Evolutionary conservation across 2,888 invertebrate species (phyloP).

Genomic region (Luperina testacea): DNA sequence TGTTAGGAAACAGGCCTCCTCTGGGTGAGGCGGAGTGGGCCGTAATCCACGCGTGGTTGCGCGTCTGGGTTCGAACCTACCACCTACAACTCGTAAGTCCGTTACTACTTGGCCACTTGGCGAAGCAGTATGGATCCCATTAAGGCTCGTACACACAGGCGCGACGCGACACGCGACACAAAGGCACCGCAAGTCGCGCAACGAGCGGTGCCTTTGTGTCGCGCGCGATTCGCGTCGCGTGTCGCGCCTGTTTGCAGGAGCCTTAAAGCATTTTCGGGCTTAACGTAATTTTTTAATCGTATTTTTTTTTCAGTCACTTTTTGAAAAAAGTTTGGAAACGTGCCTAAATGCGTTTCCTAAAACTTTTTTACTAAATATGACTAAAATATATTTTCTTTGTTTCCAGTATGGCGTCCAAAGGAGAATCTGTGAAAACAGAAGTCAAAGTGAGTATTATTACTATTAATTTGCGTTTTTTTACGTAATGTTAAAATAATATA

Average conservation of each 20-base stretch:
- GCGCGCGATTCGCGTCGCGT: no score
- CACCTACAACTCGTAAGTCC: neutral
- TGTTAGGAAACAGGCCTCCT: no score
- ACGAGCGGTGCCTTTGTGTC: no score
- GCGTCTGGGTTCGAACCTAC: no score
- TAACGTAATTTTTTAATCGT: neutral
- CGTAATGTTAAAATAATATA: neutral
- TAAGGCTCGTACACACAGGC: no score
- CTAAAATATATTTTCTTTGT: conserved; percentile 62
- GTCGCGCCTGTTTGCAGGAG: no score
- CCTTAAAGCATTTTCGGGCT: no score
- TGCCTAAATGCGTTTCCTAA: neutral
- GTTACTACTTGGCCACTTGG: neutral
- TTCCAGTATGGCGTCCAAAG: conserved; percentile 83
- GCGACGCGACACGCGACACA: no score
- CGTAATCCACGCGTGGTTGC: no score
- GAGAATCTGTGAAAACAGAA: conserved; percentile 80
- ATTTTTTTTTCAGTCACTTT: neutral
- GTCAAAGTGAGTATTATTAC: conserved; percentile 80
- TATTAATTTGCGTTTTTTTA: neutral
- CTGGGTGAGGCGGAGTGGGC: no score
- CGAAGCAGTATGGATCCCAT: neutral
- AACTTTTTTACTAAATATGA: neutral
- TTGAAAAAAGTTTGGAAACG: neutral
- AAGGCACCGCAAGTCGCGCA: no score